Conservation (phyloP, 2,888 invertebrate genomes). For the Agonopterix alstromeriana region DNA sequence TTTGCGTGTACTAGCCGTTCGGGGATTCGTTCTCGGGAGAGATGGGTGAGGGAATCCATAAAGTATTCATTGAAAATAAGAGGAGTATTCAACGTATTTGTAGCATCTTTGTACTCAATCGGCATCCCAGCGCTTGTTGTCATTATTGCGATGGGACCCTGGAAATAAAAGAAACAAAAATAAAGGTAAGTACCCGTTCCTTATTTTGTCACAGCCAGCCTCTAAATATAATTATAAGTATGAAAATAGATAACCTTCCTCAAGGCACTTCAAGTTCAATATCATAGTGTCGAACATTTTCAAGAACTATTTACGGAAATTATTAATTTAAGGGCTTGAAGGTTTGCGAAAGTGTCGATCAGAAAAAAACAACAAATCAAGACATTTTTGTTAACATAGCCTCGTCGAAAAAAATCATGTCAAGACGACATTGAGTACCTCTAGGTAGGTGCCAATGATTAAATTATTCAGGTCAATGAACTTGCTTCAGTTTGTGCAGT, state of each 20-base stretch:
- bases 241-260: no score
- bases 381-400: no score
- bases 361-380: no score
- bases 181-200: background rate
- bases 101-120: conserved; percentile 82
- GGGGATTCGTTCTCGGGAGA: conserved; percentile 92
- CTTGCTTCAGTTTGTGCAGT: background rate
- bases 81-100: conserved; percentile 84
- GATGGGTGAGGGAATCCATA: conserved; percentile 85
- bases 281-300: no score
- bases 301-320: no score
- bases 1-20: conserved; percentile 96
- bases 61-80: conserved; percentile 88
- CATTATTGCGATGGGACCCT: conserved; percentile 74
- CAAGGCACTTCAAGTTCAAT: no score
- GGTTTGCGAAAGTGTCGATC: no score
- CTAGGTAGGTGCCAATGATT: no score
- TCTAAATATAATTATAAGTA: no score
- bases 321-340: no score
- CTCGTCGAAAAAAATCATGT: no score
- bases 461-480: conserved; percentile 2
- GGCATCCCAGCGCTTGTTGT: conserved; percentile 89
- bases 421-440: no score
- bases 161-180: conserved; percentile 19
- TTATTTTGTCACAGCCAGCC: background rate